Evolutionary conservation across 2,888 invertebrate genomes (phyloP).

Genomic region (Toxonevra muliebris): DNA sequence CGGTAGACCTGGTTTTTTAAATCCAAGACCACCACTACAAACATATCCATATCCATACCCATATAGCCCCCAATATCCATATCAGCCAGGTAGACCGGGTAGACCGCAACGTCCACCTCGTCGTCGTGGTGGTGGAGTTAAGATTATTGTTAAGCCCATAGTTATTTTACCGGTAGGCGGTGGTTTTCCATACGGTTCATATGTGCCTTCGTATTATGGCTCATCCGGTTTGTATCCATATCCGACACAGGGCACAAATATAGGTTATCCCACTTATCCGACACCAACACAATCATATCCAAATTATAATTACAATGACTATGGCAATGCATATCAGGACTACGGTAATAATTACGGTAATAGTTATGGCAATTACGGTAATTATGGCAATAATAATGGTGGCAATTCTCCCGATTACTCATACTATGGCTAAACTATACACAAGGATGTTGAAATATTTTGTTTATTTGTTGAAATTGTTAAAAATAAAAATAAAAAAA

Average conservation of each 20-base stretch:
- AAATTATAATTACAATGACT: conserved; percentile 25
- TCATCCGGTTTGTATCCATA: conserved; percentile 30
- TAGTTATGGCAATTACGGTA: conserved; percentile 27
- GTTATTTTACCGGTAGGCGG: conserved; percentile 32
- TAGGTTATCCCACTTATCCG: conserved; percentile 21
- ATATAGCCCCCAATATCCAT: neutral
- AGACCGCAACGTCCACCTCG: neutral
- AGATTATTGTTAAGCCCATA: conserved; percentile 32
- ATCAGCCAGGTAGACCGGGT: neutral
- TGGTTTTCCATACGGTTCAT: conserved; percentile 21
- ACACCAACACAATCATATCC: conserved; percentile 17
- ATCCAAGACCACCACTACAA: conserved; percentile 25
- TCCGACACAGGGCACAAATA: conserved; percentile 18
- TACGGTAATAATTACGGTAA: conserved; percentile 22
- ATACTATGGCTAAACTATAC: no score
- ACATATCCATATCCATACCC: conserved; percentile 8
- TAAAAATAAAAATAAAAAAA: no score
- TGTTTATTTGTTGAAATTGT: no score
- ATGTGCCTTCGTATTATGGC: conserved; percentile 27
- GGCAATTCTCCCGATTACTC: conserved; percentile 27
- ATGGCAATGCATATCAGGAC: no score
- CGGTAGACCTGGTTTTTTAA: conserved; percentile 16
- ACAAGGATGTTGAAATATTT: no score
- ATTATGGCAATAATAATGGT: conserved; percentile 23
- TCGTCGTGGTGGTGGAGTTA: conserved; percentile 7